Evolutionary conservation across 1,140 invertebrate species (phyloP), one percentile per base, ranked within the genome.

Genomic region (Halesus radiatus): DNA sequence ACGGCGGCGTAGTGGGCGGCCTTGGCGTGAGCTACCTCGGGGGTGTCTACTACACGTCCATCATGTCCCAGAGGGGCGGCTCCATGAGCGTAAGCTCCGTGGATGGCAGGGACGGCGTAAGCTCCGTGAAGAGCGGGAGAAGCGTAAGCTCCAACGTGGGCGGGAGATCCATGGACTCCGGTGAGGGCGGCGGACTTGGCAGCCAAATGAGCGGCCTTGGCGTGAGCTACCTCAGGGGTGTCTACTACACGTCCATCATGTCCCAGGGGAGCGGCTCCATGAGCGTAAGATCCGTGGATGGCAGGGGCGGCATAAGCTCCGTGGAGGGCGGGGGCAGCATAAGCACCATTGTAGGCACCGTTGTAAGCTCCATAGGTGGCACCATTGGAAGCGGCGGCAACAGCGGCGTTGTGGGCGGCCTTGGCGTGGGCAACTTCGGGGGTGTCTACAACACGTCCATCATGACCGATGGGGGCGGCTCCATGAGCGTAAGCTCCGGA

Each of bases 151-250:
- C 76, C 3, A 79, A 70, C 32, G 83, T 68, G 10, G 37, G 37
- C 37, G 37, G 1, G 10, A 45, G 37, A 10, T 45, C 0, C 84
- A 60, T 85, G 83, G 53, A 29, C 50, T 45, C 37, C 37, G 37
- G 8, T 45, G 37, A 13, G 10, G 10, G 37, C 37, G 7, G 37
- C 37, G 37, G 37, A 10, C 8, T 13, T 13, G 10, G 37, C 37
- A 13, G 37, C 37, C 8, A 10, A 13, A 13, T 45, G 37, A 13
- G 88, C 87, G 81, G 88, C 88, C 76, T 88, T 88, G 64, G 88
- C 88, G 81, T 88, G 87, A 1, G 88, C 88, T 83, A 89, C 88
- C 82, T 89, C 88, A 72, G 87, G 54, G 58, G 88, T 89, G 73
- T 89, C 88, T 62, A 87, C 88, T 45, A 88, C 87, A 80, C 23